Evolutionary conservation across 2,113 vertebrate species (phyloP).

Genomic region (Gymnorhina tibicen): DNA sequence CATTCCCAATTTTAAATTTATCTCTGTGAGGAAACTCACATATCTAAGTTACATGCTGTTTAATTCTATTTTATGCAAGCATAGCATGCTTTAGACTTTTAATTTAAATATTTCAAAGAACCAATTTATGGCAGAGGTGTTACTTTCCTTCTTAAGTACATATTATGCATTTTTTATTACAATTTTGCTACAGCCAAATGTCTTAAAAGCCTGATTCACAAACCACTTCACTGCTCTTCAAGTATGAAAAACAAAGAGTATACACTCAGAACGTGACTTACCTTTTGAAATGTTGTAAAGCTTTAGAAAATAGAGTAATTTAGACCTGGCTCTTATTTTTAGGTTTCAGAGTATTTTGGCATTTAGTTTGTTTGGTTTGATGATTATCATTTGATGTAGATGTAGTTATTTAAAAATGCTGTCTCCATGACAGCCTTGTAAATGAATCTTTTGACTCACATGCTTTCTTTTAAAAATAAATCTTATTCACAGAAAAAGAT

Average conservation of each 20-base stretch:
- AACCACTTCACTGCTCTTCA: conserved; percentile 62
- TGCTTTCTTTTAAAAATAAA: conserved; percentile 68
- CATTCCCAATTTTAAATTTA: conserved; percentile 50
- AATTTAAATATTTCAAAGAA: conserved; percentile 73
- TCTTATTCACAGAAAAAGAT: conserved; percentile 69
- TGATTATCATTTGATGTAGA: conserved; percentile 65
- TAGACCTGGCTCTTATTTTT: conserved; percentile 58
- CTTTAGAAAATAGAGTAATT: conserved; percentile 49
- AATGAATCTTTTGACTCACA: conserved; percentile 62
- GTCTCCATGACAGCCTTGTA: conserved; percentile 57
- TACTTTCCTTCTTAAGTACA: conserved; percentile 69
- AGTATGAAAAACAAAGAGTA: conserved; percentile 68
- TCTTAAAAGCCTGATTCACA: conserved; percentile 62
- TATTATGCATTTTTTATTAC: conserved; percentile 70
- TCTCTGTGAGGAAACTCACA: conserved; percentile 37
- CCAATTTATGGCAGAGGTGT: conserved; percentile 61
- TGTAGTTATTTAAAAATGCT: conserved; percentile 65
- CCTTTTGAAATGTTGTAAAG: conserved; percentile 38
- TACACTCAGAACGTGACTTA: conserved; percentile 33
- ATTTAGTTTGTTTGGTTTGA: conserved; percentile 61
- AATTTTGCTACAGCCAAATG: conserved; percentile 61
- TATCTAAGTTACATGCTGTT: conserved; percentile 44
- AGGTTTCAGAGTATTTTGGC: conserved; percentile 60
- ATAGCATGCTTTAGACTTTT: conserved; percentile 56
- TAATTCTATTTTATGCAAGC: conserved; percentile 55